Evolutionary conservation across 2,888 invertebrate species (phyloP).

Genomic region (Artemia sp.): DNA sequence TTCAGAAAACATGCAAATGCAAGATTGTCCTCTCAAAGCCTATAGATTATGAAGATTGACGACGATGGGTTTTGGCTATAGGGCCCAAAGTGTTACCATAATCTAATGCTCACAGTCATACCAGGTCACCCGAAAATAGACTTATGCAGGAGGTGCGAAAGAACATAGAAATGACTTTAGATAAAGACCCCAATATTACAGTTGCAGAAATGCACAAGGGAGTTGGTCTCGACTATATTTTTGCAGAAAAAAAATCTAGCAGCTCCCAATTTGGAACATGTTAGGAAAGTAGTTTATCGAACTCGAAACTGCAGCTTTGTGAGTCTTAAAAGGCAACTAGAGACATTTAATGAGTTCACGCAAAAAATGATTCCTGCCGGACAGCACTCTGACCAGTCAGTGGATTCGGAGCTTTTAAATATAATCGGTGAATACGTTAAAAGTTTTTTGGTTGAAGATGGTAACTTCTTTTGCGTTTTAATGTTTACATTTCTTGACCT

Average conservation of each 20-base stretch:
- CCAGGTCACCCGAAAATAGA: not conserved
- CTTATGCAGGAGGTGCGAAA: not conserved
- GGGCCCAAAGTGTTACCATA: not conserved
- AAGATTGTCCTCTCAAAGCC: not conserved
- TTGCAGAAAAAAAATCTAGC: not conserved
- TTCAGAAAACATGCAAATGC: not conserved
- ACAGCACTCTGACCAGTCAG: not conserved
- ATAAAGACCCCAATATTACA: not conserved
- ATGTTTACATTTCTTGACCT: not conserved
- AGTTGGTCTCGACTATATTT: not conserved
- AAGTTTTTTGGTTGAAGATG: not conserved
- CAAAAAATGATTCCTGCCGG: not conserved
- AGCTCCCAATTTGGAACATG: not conserved
- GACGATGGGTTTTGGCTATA: not conserved
- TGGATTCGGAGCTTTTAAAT: not conserved
- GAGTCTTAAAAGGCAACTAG: constrained; percentile 2
- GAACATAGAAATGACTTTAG: not conserved
- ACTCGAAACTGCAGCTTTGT: not conserved
- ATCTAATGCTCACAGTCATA: not conserved
- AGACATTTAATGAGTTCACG: not conserved
- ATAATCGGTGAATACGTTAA: not conserved
- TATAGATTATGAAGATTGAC: not conserved
- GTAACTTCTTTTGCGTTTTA: not conserved
- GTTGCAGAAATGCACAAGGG: not conserved
- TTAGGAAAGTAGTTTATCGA: not conserved